Evolutionary conservation across 2,113 vertebrate genomes (phyloP).

Genomic region (Calidris pugnax): DNA sequence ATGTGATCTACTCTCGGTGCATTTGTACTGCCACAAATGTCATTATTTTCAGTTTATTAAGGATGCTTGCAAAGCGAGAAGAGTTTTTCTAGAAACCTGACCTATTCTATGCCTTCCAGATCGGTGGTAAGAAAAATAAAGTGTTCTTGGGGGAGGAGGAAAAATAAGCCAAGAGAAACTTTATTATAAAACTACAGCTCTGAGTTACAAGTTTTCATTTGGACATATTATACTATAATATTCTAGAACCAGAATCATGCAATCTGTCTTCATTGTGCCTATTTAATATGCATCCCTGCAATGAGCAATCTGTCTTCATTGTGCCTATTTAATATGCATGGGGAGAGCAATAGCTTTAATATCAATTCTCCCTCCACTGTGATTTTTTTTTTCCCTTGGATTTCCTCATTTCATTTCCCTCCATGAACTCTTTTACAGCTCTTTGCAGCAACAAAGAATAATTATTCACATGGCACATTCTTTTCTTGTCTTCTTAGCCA

Average conservation of each 20-base stretch:
- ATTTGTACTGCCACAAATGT: background rate
- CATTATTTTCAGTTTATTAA: slow-evolving; percentile 35
- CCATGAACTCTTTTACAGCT: background rate
- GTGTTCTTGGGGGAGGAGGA: background rate
- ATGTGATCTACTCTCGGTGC: background rate
- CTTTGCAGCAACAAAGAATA: background rate
- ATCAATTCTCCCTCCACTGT: background rate
- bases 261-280: background rate
- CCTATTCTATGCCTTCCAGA: background rate
- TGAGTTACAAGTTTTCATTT: background rate
- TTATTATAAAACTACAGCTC: background rate
- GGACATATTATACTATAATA: background rate
- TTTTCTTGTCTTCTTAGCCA: background rate
- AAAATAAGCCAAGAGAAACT: background rate
- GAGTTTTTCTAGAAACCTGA: background rate
- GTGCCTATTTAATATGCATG: background rate
- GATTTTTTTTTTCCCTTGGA: background rate
- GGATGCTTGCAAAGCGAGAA: background rate
- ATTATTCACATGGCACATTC: background rate
- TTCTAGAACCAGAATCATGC: background rate
- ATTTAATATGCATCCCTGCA: background rate
- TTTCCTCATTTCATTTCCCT: slow-evolving; percentile 1
- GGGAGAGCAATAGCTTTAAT: background rate
- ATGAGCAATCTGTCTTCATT: slow-evolving; percentile 3
- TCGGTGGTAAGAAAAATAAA: background rate